Evolutionary conservation across 2,888 invertebrate species (phyloP).

Genomic region (Acanthosepion lycidas): DNA sequence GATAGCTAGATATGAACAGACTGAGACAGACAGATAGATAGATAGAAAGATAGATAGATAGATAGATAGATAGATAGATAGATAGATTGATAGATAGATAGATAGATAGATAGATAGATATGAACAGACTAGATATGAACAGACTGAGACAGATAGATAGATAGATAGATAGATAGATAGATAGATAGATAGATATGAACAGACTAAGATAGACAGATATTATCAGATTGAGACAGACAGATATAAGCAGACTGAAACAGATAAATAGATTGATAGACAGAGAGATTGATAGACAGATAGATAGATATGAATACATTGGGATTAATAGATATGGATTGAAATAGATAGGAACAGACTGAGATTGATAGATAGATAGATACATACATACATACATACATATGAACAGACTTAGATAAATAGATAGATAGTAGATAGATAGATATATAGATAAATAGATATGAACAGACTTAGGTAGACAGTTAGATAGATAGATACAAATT

Average conservation of each 20-base stretch:
- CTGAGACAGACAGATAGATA: not conserved
- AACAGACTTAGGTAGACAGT: not conserved
- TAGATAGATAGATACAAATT: too few species aligned
- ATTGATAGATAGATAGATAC: too few species aligned
- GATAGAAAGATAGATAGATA: not conserved
- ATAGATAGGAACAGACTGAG: not conserved
- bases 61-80: not conserved
- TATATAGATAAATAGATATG: not conserved
- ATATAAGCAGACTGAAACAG: not conserved
- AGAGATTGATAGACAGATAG: not conserved
- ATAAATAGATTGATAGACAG: not conserved
- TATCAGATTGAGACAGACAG: not conserved
- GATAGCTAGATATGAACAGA: not conserved
- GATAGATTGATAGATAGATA: not conserved
- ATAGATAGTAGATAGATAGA: not conserved
- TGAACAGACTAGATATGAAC: not conserved
- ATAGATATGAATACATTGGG: not conserved
- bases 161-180: not conserved
- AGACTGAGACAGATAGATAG: not conserved
- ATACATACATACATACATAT: too few species aligned
- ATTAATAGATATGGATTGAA: not conserved
- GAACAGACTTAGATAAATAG: not conserved
- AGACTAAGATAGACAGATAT: too few species aligned
- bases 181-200: not conserved
- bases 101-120: not conserved